Evolutionary conservation across 2,797 vertebrate genomes (phyloP).

Genomic region (Amblyraja radiata): DNA sequence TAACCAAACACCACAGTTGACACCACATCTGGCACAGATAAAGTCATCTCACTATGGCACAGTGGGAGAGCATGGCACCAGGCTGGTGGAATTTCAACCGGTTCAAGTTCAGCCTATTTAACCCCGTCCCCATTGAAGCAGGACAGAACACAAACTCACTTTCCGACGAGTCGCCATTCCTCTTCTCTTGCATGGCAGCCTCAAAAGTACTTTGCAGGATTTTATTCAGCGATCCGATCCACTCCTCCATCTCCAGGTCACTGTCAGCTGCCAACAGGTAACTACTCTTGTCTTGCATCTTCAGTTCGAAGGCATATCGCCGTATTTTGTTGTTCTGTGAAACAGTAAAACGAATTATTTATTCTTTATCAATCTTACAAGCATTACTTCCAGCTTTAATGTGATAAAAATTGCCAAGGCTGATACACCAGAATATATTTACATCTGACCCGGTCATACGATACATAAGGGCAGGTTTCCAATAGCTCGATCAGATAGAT

Average conservation of each 20-base stretch:
- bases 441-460: background rate
- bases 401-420: background rate
- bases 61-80: background rate
- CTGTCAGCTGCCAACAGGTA: slow-evolving; percentile 89
- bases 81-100: background rate
- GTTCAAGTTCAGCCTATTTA: too few species aligned
- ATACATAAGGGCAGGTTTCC: background rate
- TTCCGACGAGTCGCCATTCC: slow-evolving; percentile 83
- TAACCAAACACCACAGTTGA: background rate
- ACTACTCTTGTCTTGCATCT: slow-evolving; percentile 98
- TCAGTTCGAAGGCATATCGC: slow-evolving; percentile 92
- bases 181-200: slow-evolving; percentile 89
- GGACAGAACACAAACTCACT: slow-evolving; percentile 54
- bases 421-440: background rate
- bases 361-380: background rate
- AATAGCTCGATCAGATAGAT: background rate
- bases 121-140: background rate
- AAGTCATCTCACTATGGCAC: background rate
- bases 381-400: background rate
- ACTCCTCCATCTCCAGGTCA: slow-evolving; percentile 92
- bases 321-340: slow-evolving; percentile 88
- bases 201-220: slow-evolving; percentile 95
- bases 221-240: slow-evolving; percentile 86
- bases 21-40: background rate
- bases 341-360: background rate